A percentile compares a stretch with the other conserved stretches of the same genome.
phyloP scores from a whole-genome alignment of 2,113 vertebrate species.

The Antechinus stuartii region DNA sequence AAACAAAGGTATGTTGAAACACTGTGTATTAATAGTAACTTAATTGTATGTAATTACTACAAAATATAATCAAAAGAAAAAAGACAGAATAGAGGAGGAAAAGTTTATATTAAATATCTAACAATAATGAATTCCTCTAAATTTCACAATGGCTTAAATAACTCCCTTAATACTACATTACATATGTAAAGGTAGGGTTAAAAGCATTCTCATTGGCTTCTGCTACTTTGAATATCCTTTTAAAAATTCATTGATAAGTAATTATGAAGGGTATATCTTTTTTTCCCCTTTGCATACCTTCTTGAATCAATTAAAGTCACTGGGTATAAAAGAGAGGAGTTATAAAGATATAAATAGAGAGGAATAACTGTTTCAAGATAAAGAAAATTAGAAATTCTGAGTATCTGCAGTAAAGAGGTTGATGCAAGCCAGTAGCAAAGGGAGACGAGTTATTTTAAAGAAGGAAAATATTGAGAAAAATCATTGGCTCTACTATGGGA shows the following conservation, averaged over 20 bases:
- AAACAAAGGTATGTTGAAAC: constrained; percentile 6
- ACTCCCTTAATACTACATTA: not conserved
- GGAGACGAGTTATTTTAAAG: not conserved
- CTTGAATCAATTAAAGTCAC: not conserved
- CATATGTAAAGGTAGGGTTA: not conserved
- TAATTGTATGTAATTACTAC: not conserved
- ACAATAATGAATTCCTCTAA: not conserved
- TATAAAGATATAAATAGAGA: not conserved
- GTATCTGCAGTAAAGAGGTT: not conserved
- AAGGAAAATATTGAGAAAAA: not conserved
- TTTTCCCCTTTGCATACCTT: no score
- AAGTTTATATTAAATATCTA: not conserved
- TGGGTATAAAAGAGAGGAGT: not conserved
- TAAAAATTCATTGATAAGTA: not conserved
- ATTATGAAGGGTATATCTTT: not conserved
- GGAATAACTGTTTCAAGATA: not conserved
- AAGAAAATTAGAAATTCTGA: not conserved
- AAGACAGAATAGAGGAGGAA: not conserved
- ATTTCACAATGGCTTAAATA: not conserved
- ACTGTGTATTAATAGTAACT: constrained; percentile 13
- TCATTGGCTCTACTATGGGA: no score
- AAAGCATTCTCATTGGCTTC: not conserved
- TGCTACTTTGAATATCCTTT: not conserved
- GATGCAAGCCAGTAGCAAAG: not conserved
- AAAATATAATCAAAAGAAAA: not conserved